Percentiles rank a stretch among this genome's conserved stretches.
Conservation (phyloP, 35 echinoderm and acorn worm species). For the Heliocidaris tuberculata region DNA sequence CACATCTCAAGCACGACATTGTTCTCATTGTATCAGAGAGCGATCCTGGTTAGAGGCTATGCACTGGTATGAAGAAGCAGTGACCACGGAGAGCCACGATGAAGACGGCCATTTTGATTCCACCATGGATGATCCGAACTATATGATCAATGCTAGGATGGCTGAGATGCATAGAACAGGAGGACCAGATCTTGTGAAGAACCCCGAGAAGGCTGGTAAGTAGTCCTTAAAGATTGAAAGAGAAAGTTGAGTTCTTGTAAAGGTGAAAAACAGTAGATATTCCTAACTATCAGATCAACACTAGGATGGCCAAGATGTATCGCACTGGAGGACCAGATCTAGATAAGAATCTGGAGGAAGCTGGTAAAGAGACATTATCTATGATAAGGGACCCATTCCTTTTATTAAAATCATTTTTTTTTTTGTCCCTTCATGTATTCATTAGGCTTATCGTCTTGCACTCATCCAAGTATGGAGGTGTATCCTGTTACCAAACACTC, state of each 20-base stretch:
- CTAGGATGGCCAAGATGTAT: conserved; percentile 74
- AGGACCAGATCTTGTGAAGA: conserved; percentile 68
- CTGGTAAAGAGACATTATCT: no score
- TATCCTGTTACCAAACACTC: no score
- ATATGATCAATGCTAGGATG: conserved; percentile 67
- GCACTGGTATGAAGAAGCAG: conserved; percentile 81
- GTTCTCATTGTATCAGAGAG: conserved; percentile 42
- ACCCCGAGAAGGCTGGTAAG: conserved; percentile 83
- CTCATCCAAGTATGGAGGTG: no score
- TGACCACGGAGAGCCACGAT: conserved; percentile 55
- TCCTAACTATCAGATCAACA: conserved; percentile 63
- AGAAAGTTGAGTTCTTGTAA: neutral
- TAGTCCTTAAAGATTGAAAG: neutral
- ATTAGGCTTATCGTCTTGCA: no score
- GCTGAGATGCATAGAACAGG: conserved; percentile 85
- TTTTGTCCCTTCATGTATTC: no score
- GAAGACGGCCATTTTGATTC: conserved; percentile 82
- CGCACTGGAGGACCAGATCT: conserved; percentile 66
- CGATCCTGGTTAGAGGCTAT: conserved; percentile 77
- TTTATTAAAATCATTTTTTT: no score
- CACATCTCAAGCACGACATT: neutral
- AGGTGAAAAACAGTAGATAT: conserved; percentile 61
- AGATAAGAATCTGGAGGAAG: conserved; percentile 67
- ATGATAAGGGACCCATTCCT: no score
- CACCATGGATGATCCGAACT: conserved; percentile 73